Evolutionary conservation across 2,888 invertebrate species (phyloP), one percentile per base, ranked within the genome.

Genomic region (Onthophagus sagittarius): DNA sequence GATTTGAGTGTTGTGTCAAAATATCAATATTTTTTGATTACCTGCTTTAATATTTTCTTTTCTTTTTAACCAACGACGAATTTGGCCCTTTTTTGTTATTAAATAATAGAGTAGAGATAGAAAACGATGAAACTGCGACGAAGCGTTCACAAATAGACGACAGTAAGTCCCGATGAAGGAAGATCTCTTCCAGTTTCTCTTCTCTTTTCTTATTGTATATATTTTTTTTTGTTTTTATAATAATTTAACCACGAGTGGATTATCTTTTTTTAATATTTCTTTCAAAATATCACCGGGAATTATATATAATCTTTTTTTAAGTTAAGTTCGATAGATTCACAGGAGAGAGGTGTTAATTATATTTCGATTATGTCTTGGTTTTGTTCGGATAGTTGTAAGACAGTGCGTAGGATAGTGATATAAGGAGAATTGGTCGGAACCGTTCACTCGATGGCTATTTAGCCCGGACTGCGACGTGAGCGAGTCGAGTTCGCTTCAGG

Each of bases 381-480:
- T 23, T 53, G 39, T 53, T 53, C 39, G 39, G 39, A 53, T 53
- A 53, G 39, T 53, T 53, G 39, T 53, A 53, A 53, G 32, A 67
- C 67, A 82, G 82, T 83, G 83, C 82, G 83, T 83, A 83, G 82
- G 83, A 83, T 82, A 82, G 83, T 82, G 67, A 32, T 53, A 67
- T 32, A 67, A 67, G 67, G 82, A 84, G 82, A 81, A 80, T 76
- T 72, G 71, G 65, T 81, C 82, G 82, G 89, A 89, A 81, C 89
- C 85, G 89, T 89, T 89, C 83, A 89, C 88, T 87, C 87, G 84
- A 77, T 87, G 87, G 83, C 86, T 88, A 78, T 86, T 87, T 79
- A 89, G 86, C 83, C 89, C 84, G 88, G 87, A 79, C 88, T 86
- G 78, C 88, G 39, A 23, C 67, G 67, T 67, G n/a, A 31, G 11